Evolutionary conservation across 2,113 vertebrate species (phyloP), one percentile per base, ranked within the genome.

Genomic region (Taxidea taxus): DNA sequence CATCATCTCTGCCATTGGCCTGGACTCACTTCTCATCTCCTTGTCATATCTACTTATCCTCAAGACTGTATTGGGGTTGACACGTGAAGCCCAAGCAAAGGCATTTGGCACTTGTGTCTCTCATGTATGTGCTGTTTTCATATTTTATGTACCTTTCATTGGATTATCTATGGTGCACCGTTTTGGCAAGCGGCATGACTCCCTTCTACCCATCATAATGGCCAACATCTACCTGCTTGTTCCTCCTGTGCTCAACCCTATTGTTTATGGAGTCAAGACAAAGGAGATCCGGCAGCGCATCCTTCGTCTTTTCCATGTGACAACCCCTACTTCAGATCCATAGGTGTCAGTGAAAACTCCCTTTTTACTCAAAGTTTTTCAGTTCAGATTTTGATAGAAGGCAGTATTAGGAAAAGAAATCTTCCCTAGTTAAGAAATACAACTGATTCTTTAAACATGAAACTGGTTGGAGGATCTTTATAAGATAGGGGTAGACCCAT

Each of bases 171-270:
- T 98, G 96, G 97, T 98, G 6, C 98, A 98, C 29, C 98, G 98
- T 39, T 98, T 98, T 68, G 87, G 97, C 11, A 96, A 98, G 16
- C 47, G 6, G 8, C 96, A 86, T 39, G 87, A 97, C 47, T 89
- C 97, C 3, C 89, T 98, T 54, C 56, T 98, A 34, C 98, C 95
- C 0, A 6, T 98, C 93, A 81, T 97, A 6, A 96, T 98, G 96
- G 98, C 97, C 47, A 96, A 98, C 11, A 84, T 96, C 74, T 98
- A 98, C 44, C 51, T 98, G n/a, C 95, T 98, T n/a, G 91, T 98
- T n/a, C 98, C 98, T 68, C 98, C 98, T 4, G 96, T 98, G 77
- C 95, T 98, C 68, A 98, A 98, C 66, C 98, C 98, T 58, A 94
- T 98, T 1, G 97, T 97, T 72, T 98, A 98, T 0, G 97, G 98